Base-by-base conservation (phyloP, 2,888 invertebrate genomes). In the Drosophila algonquin region DNA sequence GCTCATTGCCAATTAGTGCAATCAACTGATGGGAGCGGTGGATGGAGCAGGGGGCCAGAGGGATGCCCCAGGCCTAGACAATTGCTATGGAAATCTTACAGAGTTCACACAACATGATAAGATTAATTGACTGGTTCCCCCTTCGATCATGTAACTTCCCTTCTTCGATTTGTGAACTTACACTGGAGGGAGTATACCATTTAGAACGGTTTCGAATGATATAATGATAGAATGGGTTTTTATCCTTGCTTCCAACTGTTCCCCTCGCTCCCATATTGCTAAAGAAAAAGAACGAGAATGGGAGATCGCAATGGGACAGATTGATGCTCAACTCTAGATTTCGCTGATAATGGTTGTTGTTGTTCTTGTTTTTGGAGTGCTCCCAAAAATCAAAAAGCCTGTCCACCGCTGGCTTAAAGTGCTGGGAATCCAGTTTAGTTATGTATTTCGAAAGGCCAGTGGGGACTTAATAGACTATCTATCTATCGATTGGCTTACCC, bases 21-120 rank as follows among this genome's bases (percentile, higher is more conserved):
- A 88, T 83, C 89, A 79, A 75, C 57, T 53, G 68, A 30, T 16
- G 14, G 18, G 5, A 18, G 24, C 14, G 21, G 10, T 18, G 10
- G 51, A 24, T 10, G 68, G 30, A n/a, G 60, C 4, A 3, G 14
- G 14, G 8, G 8, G 16, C 12, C 51, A 63, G 27, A 16, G 64
- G 64, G 45, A 16, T 53, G 30, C 54, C 63, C 18, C 27, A 24
- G 10, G 67, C 59, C 57, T 79, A 62, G 80, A 50, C 65, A 61
- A 65, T 63, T 67, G 71, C 54, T 58, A 27, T 57, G 63, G 57
- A 83, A 83, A 83, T 83, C 83, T 83, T 81, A 71, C 74, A 84
- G 73, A 83, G 89, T 88, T 83, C 83, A 83, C 62, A 83, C 58
- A 77, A 73, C 69, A 87, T 88, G 84, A 83, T 83, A 76, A 72